Percentiles rank a stretch among this genome's conserved stretches.
Conservation (phyloP, 2,888 invertebrate species). For the Torymus auratus region DNA sequence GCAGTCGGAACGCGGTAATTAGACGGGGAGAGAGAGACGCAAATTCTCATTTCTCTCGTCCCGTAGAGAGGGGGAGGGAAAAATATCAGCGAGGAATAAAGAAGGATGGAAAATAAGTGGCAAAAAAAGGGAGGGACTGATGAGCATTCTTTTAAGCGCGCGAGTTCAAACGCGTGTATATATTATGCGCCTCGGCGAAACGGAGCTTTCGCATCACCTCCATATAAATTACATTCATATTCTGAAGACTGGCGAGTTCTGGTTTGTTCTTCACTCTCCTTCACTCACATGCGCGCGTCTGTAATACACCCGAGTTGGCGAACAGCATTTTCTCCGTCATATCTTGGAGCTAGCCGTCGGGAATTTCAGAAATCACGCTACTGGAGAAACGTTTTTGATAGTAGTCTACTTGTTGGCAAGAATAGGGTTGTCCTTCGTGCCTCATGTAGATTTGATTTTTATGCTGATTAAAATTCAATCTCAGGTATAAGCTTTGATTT, state of each 20-base stretch:
- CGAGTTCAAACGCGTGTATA: constrained; percentile 67
- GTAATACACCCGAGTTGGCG: too few species aligned
- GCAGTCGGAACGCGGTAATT: constrained; percentile 30
- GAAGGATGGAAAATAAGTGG: constrained; percentile 45
- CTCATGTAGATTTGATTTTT: too few species aligned
- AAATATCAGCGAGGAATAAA: constrained; percentile 40
- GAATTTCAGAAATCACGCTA: too few species aligned
- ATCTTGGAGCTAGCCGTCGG: too few species aligned
- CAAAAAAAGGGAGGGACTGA: constrained; percentile 6
- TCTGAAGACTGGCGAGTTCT: constrained; percentile 57
- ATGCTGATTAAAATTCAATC: too few species aligned
- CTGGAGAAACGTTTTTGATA: too few species aligned
- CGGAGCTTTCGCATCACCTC: constrained; percentile 68
- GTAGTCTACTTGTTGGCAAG: too few species aligned
- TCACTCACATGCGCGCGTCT: too few species aligned
- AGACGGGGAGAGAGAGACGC: constrained; percentile 14
- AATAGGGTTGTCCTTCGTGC: too few species aligned
- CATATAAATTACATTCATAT: constrained; percentile 73
- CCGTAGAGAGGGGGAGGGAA: constrained; percentile 11
- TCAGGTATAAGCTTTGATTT: too few species aligned
- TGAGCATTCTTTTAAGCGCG: constrained; percentile 60
- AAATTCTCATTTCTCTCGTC: too few species aligned
- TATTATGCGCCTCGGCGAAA: constrained; percentile 59
- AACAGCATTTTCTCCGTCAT: too few species aligned
- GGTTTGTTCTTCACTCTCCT: not conserved